phyloP scores from a whole-genome alignment of 2,797 vertebrate genomes.

The Typhlichthys subterraneus region DNA sequence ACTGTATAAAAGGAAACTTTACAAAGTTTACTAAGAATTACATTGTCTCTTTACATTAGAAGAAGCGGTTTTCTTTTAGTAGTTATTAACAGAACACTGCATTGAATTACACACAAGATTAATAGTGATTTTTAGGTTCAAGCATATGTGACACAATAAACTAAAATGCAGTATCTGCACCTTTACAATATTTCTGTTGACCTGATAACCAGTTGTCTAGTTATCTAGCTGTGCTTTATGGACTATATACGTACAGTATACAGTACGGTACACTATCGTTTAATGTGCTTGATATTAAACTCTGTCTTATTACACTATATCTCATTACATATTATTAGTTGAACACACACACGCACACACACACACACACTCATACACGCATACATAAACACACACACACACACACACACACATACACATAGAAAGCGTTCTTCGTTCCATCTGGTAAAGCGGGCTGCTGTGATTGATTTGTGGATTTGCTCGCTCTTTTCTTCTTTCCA shows the following conservation, averaged over 20 bases:
- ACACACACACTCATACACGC: background rate
- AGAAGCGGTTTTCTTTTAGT: no score
- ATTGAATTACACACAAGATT: no score
- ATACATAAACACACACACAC: conserved; percentile 30
- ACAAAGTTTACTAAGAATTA: background rate
- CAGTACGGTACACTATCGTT: background rate
- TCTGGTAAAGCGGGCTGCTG: conserved; percentile 77
- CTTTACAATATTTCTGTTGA: no score
- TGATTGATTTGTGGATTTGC: conserved; percentile 98
- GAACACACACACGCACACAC: conserved; percentile 21
- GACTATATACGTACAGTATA: background rate
- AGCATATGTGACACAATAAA: no score
- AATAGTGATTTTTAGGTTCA: no score
- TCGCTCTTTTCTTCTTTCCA: conserved; percentile 92
- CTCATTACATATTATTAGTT: conserved; percentile 33
- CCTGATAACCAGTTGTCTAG: no score
- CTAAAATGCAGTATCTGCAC: no score
- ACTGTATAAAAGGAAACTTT: background rate
- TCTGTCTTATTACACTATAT: no score
- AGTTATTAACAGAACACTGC: no score
- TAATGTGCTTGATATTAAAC: no score
- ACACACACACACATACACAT: conserved; percentile 27
- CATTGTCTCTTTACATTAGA: background rate
- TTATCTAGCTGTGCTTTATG: background rate
- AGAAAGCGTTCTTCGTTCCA: conserved; percentile 71